Percentiles rank a stretch among this genome's conserved stretches.
Conservation (phyloP, 2,888 invertebrate species). For the Euzetes globulus region DNA sequence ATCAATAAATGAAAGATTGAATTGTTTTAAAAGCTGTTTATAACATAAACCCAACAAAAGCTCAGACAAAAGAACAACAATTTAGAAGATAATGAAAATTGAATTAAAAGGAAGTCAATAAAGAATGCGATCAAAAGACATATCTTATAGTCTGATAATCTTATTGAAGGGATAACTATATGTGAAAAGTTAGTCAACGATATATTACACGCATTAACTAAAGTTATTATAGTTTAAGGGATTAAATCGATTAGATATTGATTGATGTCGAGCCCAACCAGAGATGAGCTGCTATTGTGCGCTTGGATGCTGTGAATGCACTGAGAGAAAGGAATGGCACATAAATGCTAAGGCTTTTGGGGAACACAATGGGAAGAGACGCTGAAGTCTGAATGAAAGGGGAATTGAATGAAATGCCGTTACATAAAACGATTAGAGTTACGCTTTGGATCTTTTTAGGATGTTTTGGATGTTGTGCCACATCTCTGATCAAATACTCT, state of each 20-base stretch:
- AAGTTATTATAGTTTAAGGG: slow-evolving; percentile 29
- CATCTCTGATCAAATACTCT: not conserved
- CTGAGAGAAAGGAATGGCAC: not conserved
- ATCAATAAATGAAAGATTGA: slow-evolving; percentile 1
- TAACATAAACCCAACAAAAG: not conserved
- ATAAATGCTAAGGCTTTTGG: not conserved
- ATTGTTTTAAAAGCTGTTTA: not conserved
- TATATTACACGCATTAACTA: slow-evolving; percentile 24
- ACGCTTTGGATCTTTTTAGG: slow-evolving; percentile 4
- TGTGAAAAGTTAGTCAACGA: slow-evolving; percentile 14
- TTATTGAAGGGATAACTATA: not conserved
- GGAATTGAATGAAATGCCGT: slow-evolving; percentile 23
- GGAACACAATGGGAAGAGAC: slow-evolving; percentile 18
- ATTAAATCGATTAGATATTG: slow-evolving; percentile 28
- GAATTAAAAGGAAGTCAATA: slow-evolving; percentile 16
- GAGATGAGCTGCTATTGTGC: not conserved
- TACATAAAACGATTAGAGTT: slow-evolving; percentile 28
- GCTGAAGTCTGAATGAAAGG: not conserved
- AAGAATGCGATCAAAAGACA: slow-evolving; percentile 16
- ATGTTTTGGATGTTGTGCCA: not conserved
- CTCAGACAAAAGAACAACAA: not conserved
- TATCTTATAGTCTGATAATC: not conserved
- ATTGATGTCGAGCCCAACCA: slow-evolving; percentile 14
- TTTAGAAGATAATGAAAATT: slow-evolving; percentile 1
- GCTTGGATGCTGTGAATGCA: not conserved